Base-by-base conservation (phyloP, 1,140 invertebrate genomes). In the Dinothrombium tinctorium region DNA sequence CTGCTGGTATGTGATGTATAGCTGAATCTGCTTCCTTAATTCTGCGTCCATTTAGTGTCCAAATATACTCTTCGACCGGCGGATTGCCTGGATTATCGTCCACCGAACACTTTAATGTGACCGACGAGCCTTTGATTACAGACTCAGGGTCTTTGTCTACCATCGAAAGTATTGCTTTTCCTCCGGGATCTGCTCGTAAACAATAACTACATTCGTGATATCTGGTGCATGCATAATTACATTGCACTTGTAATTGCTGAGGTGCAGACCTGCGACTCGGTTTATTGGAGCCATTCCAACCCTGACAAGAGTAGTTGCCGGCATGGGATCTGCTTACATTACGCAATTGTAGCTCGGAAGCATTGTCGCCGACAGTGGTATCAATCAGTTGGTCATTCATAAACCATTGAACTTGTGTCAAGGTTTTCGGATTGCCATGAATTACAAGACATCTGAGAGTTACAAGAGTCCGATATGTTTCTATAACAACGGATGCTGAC, bases 71-170 rank as follows among this genome's bases (percentile, higher is more conserved):
- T 23, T 40, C 68, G 21, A 73, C 69, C 50, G 71, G 68, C 1
- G 82, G 82, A 49, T 75, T 61, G 15, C 82, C 82, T 9, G 67
- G 64, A 21, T 36, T 22, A 59, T 82, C 76, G 41, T 73, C 66
- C 20, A 86, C 73, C 20, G 66, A 69, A 58, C 82, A 89, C n/a
- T 69, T 72, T 28, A 89, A 65, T 6, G 71, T 74, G 2, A 86
- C 65, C 24, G 69, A 66, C 39, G 70, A 68, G 35, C 73, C 76
- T 58, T 87, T 86, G 7, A 47, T 38, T 20, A 17, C 5, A 19
- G 14, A 5, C 23, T 36, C 33, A 8, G 45, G 43, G 14, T 45
- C 33, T 15, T 46, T 41, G 32, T 49, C 35, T 21, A 37, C 39
- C 7, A 39, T 47, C 29, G 42, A 48, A 23, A 49, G 36, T 12